Evolutionary conservation across 2,113 vertebrate species (phyloP), one percentile per base, ranked within the genome.

Genomic region (Carlito syrichta): DNA sequence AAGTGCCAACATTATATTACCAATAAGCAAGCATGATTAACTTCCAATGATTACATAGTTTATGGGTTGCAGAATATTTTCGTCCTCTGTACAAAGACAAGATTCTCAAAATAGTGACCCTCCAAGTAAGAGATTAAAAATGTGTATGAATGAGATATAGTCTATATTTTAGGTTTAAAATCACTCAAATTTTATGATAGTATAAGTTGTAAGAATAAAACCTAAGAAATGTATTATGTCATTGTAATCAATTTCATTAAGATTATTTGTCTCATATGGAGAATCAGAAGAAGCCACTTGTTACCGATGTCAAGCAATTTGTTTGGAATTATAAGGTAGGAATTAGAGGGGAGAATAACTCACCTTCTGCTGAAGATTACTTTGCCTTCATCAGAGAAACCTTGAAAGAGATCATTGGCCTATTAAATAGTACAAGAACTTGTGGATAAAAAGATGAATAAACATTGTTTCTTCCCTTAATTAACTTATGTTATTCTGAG

Each of bases 11-110:
- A 74, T 89, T 95, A 87, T 95, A 94, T 92, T 94, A 94, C 52
- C 71, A 93, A 78, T 94, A 85, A 95, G 22, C 27, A 89, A 97
- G 63, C 54, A 77, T 94, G 94, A 97, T 94, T 94, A 74, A 94
- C 20, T 93, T 91, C 23, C 43, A 73, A 38, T 68, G 43, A 97
- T 95, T 93, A 54, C 5, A 78, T 63, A 78, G 85, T 96, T 97
- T 89, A 94, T 86, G 48, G 12, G 10, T 71, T 35, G 19, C 35
- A 52, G 25, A 1, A 2, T 17, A 92, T 69, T 79, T 87, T 85
- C 96, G 58, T 93, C 82, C 82, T 94, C 43, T 86, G 13, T 58
- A 12, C 30, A 94, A 95, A 93, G 68, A 35, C 7, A 74, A 86
- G 66, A 22, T 69, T 87, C 40, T 93, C 68, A 62, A 77, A 93